phyloP scores from a whole-genome alignment of 1,140 invertebrate genomes.

The Drosophila melanogaster region Release_6_plus_ISO1_MT NT_037436.4:18046501-18047000 shows the following conservation, averaged over 20 bases:
- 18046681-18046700: conserved; percentile 2
- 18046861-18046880: conserved; percentile 42
- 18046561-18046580: too few species aligned
- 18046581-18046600: too few species aligned
- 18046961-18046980: conserved; percentile 2
- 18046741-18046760: conserved; percentile 68
- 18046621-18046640: too few species aligned
- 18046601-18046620: too few species aligned
- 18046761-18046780: conserved; percentile 25
- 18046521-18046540: too few species aligned
- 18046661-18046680: not conserved
- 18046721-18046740: conserved; percentile 44
- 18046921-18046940: conserved; percentile 1
- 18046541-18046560: too few species aligned
- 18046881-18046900: conserved; percentile 53
- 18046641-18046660: not conserved
- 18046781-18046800: conserved; percentile 16
- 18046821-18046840: not conserved
- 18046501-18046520: not conserved
- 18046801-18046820: conserved; percentile 19
- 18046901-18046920: conserved; percentile 55
- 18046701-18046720: conserved; percentile 19
- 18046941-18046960: too few species aligned
- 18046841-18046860: conserved; percentile 23
- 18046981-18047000: conserved; percentile 19